A percentile compares a stretch with the other conserved stretches of the same genome.
phyloP scores from a whole-genome alignment of 2,113 vertebrate species.

The Murina feae region DNA sequence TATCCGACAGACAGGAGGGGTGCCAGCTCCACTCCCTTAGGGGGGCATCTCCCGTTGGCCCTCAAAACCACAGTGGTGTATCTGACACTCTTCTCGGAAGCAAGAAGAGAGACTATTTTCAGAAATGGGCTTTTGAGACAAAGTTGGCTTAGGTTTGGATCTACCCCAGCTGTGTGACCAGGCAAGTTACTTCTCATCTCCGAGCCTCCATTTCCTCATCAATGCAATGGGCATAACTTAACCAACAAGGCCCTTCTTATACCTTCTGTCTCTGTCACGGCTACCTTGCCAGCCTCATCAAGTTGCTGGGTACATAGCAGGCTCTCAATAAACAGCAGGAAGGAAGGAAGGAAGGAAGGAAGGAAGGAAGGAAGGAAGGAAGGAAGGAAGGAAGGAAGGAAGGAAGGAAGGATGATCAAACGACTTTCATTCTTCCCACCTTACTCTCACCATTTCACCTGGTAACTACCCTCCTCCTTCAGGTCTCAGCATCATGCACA shows the following conservation, averaged over 20 bases:
- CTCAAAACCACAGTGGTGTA: background rate
- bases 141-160: background rate
- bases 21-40: background rate
- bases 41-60: background rate
- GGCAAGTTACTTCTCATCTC: background rate
- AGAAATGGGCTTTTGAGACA: background rate
- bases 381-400: background rate
- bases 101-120: background rate
- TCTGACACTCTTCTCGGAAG: background rate
- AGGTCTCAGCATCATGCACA: background rate
- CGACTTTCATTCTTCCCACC: background rate
- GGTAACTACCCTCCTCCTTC: background rate
- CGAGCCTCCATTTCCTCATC: background rate
- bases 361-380: background rate
- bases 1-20: background rate
- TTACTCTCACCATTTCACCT: background rate
- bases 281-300: background rate
- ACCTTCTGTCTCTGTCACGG: background rate
- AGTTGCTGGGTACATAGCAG: background rate
- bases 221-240: background rate
- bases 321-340: background rate
- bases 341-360: background rate
- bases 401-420: background rate
- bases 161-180: background rate
- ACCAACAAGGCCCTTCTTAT: background rate